Percentiles rank a stretch among this genome's conserved stretches.
phyloP scores from a whole-genome alignment of 2,797 vertebrate species.

The Premnoplex brunnescens region DNA sequence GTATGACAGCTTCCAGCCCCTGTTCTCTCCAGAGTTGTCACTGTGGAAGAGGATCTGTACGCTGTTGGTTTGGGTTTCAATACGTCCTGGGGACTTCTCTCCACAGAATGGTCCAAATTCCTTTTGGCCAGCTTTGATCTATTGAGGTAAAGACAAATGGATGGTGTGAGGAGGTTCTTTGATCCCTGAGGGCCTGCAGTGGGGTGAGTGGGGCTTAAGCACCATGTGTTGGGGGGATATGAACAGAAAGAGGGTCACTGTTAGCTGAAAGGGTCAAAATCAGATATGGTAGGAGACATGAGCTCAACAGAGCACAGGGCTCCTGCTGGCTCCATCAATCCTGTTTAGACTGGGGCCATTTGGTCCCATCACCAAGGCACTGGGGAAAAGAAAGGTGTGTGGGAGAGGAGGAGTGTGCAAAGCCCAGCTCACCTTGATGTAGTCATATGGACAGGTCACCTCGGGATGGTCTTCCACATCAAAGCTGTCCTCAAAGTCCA shows the following conservation, averaged over 20 bases:
- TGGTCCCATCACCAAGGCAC: neutral
- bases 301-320: neutral
- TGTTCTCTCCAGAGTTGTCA: conserved; percentile 91
- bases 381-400: neutral
- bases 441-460: conserved; percentile 90
- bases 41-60: conserved; percentile 86
- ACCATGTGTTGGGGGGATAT: neutral
- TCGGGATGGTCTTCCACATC: conserved; percentile 95
- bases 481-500: conserved; percentile 88
- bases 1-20: conserved; percentile 89
- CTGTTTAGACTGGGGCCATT: neutral
- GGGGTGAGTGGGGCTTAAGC: neutral
- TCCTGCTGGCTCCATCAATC: neutral
- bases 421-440: conserved; percentile 83
- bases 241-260: neutral
- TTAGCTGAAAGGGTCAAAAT: neutral
- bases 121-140: conserved; percentile 83
- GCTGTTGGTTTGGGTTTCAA: conserved; percentile 81
- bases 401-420: neutral
- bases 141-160: neutral
- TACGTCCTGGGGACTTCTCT: conserved; percentile 80
- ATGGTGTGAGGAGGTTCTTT: neutral
- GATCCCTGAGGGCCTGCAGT: neutral
- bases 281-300: neutral
- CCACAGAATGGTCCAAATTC: conserved; percentile 90